Evolutionary conservation across 2,888 invertebrate genomes (phyloP), one percentile per base, ranked within the genome.

Genomic region (Heliconius aoede): DNA sequence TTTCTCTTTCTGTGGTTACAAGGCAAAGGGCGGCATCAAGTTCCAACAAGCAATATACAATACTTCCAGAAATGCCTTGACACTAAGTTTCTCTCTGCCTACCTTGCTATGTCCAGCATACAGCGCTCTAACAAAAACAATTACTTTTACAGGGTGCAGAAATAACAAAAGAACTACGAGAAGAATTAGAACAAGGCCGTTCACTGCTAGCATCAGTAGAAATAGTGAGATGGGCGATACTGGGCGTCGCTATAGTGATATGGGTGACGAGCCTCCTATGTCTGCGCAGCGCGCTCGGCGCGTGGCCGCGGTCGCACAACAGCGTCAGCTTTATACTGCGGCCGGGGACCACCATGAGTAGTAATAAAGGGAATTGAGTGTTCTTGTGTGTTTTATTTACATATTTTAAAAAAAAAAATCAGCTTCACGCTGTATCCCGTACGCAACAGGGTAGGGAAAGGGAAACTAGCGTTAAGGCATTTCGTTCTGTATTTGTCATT

Each of bases 291-390:
- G 82, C 89, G 18, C 77, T 90, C n/a, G 82, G 86, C 1, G 81
- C 86, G 32, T 91, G 89, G 83, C 86, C 89, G 8, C 81, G 86
- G n/a, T 86, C 86, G 60, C 86, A 85, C 26, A 92, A 92, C 82
- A 89, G 91, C 2, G 90, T 93, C 78, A 93, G 89, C 79, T 93
- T 94, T 78, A 89, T 92, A 76, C 76, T 91, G 67, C 85, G 88
- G 1, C 88, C 91, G 0, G 85, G 84, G 3, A 83, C 77, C 40
- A 76, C 79, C 2, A 61, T 81, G 11, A 82, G 86, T 61, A 82
- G 82, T 30, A 91, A 89, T 91, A 93, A 93, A 90, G 85, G 77
- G n/a, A 67, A 76, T 21, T 79, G 60, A 72, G 40, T 67, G 67
- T 32, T 58, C 1, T 60, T 55, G 18, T 72, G 26, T 64, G 46